A percentile compares a stretch with the other conserved stretches of the same genome.
These are phyloP conservation scores for Axea sp. DNA, from an alignment of 2,888 invertebrate species.

Conservation along the genomic window DNA sequence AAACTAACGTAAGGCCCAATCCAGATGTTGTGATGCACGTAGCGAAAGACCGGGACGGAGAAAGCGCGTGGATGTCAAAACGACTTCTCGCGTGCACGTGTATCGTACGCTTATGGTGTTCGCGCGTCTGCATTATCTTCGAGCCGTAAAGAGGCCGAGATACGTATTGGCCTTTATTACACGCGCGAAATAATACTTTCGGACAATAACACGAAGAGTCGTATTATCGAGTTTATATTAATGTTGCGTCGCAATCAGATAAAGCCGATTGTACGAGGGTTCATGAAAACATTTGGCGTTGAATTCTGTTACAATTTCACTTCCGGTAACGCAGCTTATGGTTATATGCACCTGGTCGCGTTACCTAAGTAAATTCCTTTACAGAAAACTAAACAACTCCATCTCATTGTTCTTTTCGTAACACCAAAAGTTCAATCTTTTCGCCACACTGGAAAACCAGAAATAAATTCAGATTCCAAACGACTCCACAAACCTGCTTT, in stretches of 20 bases:
- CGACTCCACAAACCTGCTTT: no score
- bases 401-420: no score
- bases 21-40: slow-evolving; percentile 57
- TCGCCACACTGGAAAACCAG: no score
- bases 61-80: slow-evolving; percentile 46
- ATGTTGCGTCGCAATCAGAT: slow-evolving; percentile 16
- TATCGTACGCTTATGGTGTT: slow-evolving; percentile 21
- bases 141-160: slow-evolving; percentile 33
- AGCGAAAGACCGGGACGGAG: not conserved
- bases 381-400: no score
- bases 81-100: slow-evolving; percentile 21
- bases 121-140: slow-evolving; percentile 43
- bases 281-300: slow-evolving; percentile 23
- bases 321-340: no score
- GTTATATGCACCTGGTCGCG: no score
- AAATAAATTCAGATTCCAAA: no score
- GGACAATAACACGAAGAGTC: slow-evolving; percentile 25
- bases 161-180: slow-evolving; percentile 51
- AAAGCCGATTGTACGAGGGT: slow-evolving; percentile 22
- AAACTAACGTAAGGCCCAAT: slow-evolving; percentile 68
- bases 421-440: no score
- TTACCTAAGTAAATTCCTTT: no score
- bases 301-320: no score
- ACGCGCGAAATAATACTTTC: slow-evolving; percentile 39
- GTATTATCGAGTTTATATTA: slow-evolving; percentile 35